Conservation (phyloP, 2,113 vertebrate genomes). For the Dasyprocta punctata region DNA sequence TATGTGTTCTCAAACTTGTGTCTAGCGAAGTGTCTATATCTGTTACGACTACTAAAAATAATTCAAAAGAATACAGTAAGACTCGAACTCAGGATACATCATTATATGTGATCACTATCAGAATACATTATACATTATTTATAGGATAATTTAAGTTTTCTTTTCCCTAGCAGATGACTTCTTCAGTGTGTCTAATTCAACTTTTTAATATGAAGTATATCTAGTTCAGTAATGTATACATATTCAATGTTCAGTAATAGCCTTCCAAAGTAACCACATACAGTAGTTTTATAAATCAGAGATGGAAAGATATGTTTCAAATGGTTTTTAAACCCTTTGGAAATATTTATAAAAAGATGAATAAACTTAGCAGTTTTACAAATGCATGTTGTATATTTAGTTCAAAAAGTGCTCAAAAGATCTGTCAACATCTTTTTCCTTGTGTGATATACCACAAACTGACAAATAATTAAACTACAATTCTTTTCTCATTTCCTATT, state of each 20-base stretch:
- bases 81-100: not conserved
- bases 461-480: constrained; percentile 9
- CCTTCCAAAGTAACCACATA: not conserved
- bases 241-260: not conserved
- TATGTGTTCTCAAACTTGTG: not conserved
- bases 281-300: constrained; percentile 44
- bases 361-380: constrained; percentile 10
- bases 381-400: constrained; percentile 44
- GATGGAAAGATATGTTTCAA: constrained; percentile 10
- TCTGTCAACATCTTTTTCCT: not conserved
- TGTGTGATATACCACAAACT: not conserved
- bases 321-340: not conserved
- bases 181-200: not conserved
- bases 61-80: not conserved
- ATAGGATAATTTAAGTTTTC: not conserved
- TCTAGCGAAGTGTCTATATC: not conserved
- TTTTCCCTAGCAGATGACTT: not conserved
- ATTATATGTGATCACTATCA: not conserved
- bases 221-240: not conserved
- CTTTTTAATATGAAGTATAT: not conserved
- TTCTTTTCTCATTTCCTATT: constrained; percentile 36
- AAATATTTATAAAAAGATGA: constrained; percentile 39
- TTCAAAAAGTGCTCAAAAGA: not conserved
- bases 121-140: not conserved
- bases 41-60: constrained; percentile 3